Evolutionary conservation across 2,888 invertebrate species (phyloP).

Genomic region (Dysmachus trigonus): DNA sequence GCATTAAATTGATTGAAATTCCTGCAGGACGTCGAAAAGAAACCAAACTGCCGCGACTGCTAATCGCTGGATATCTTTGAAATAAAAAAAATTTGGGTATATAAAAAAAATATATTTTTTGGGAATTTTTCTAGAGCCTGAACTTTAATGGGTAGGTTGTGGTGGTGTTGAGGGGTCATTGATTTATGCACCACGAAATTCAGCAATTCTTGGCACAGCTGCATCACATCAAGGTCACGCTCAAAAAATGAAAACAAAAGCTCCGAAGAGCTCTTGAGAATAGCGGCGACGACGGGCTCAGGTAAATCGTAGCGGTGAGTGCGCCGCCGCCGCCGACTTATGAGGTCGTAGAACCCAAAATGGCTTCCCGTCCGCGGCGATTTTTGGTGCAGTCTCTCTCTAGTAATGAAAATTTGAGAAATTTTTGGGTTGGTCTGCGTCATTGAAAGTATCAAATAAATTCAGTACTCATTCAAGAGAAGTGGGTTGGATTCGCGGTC

Average conservation of each 20-base stretch:
- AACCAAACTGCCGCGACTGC: not conserved
- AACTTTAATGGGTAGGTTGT: not conserved
- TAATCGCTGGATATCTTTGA: not conserved
- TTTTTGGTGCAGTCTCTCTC: not conserved
- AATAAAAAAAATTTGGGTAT: not conserved
- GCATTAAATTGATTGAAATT: conserved; percentile 23
- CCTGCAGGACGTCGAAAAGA: not conserved
- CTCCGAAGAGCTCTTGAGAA: not conserved
- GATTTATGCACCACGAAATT: conserved; percentile 32
- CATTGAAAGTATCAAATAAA: conserved; percentile 25
- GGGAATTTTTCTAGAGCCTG: not conserved
- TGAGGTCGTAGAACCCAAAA: conserved; percentile 31
- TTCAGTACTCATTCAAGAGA: not conserved
- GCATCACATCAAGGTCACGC: conserved; percentile 34
- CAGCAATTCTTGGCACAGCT: conserved; percentile 22
- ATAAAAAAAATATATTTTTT: not conserved
- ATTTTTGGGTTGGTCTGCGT: not conserved
- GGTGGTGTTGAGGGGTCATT: conserved; percentile 6
- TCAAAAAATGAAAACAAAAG: conserved; percentile 26
- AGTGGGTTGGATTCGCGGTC: not conserved
- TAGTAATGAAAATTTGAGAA: not conserved
- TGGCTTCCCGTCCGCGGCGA: conserved; percentile 7
- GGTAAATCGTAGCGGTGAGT: not conserved
- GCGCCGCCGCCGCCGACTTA: not conserved
- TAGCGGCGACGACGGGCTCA: not conserved